phyloP scores from a whole-genome alignment of 2,888 invertebrate genomes.

The Nysson spinosus region DNA sequence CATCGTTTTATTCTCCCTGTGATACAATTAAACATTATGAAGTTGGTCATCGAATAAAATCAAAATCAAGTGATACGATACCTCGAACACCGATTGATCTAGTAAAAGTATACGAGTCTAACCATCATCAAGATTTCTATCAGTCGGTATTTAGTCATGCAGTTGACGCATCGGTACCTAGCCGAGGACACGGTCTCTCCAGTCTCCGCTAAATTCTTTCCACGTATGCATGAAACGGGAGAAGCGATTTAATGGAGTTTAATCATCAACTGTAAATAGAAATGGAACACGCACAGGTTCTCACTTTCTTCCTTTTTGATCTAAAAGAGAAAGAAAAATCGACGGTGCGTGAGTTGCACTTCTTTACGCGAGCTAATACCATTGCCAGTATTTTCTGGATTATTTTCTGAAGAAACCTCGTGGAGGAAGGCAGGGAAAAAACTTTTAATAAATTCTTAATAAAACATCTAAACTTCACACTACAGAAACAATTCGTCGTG shows the following conservation, averaged over 20 bases:
- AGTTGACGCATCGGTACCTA: conserved; percentile 41
- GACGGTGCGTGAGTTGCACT: conserved; percentile 27
- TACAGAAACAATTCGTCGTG: no score
- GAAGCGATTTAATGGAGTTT: conserved; percentile 41
- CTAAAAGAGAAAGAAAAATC: conserved; percentile 3
- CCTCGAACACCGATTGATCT: no score
- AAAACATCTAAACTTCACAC: no score
- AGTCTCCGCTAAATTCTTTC: conserved; percentile 53
- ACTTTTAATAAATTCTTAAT: no score
- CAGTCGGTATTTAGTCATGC: conserved; percentile 36
- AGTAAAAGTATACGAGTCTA: no score
- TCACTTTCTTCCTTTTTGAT: conserved; percentile 10
- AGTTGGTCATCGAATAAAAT: no score
- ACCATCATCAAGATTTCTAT: no score
- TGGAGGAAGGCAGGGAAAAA: no score
- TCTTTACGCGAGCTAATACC: conserved; percentile 2
- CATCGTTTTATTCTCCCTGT: no score
- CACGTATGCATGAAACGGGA: conserved; percentile 43
- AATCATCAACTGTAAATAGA: conserved; percentile 33
- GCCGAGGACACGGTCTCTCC: conserved; percentile 40
- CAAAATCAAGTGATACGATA: no score
- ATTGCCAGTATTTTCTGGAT: neutral
- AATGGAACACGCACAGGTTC: neutral
- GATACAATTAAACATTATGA: no score
- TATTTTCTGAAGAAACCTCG: no score